These are phyloP conservation scores for Drosophila navojoa DNA, from an alignment of 1,140 invertebrate species.

Conservation along the genomic window DNA sequence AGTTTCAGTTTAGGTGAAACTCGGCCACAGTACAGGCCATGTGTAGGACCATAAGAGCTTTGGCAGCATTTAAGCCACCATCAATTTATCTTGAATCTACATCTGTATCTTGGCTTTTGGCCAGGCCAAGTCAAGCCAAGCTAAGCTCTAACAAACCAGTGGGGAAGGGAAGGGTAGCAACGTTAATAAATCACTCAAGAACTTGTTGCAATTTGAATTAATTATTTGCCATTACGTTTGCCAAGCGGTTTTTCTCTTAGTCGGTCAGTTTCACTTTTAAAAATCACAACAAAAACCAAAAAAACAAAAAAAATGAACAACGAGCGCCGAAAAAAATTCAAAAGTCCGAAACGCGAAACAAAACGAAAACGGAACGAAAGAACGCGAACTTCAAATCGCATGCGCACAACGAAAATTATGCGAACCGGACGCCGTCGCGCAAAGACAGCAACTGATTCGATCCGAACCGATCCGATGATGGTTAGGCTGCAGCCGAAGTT, in stretches of 20 bases:
- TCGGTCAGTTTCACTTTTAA: constrained; percentile 66
- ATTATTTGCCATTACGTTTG: constrained; percentile 40
- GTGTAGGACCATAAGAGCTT: constrained; percentile 5
- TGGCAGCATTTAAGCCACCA: constrained; percentile 3
- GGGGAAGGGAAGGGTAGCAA: no score
- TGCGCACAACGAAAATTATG: constrained; percentile 25
- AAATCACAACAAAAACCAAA: constrained; percentile 10
- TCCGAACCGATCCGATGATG: constrained; percentile 39
- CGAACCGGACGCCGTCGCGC: constrained; percentile 74
- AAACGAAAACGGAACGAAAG: constrained; percentile 11
- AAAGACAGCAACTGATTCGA: constrained; percentile 70
- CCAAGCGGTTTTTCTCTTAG: constrained; percentile 18
- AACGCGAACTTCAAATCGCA: constrained; percentile 28
- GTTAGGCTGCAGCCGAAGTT: constrained; percentile 3
- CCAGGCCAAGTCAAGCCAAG: constrained; percentile 7
- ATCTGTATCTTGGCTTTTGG: constrained; percentile 5
- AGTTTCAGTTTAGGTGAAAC: constrained; percentile 49
- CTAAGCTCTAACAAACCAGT: neutral
- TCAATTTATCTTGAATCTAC: constrained; percentile 17
- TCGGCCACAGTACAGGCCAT: constrained; percentile 17
- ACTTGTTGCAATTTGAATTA: constrained; percentile 44
- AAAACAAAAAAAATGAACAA: constrained; percentile 7
- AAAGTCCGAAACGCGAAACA: constrained; percentile 1
- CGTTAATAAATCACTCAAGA: constrained; percentile 9
- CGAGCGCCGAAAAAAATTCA: constrained; percentile 14